A percentile compares a stretch with the other conserved stretches of the same genome.
Evolutionary conservation across 2,113 vertebrate species (phyloP).

Genomic region (Coptodon rendalli): DNA sequence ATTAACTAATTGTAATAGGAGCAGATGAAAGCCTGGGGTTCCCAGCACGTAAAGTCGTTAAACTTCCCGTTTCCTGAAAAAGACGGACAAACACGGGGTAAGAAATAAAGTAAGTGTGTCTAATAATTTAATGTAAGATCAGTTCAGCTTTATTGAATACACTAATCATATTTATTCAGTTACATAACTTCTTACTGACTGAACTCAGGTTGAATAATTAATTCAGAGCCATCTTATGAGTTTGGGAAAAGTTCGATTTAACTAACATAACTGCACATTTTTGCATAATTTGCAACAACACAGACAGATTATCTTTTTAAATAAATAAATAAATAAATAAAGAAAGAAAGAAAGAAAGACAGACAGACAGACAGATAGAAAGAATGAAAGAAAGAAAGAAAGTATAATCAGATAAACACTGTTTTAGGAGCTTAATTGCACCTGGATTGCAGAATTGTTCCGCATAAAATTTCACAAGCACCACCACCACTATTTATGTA

Average conservation of each 20-base stretch:
- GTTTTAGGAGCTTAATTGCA: not conserved
- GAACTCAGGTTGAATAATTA: not conserved
- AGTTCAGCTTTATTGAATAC: not conserved
- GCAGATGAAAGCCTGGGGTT: constrained; percentile 53
- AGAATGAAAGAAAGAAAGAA: accelerated
- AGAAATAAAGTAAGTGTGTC: not conserved
- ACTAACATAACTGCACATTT: not conserved
- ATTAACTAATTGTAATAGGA: constrained; percentile 21
- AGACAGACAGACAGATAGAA: accelerated
- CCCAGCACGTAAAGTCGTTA: constrained; percentile 53
- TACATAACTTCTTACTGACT: not conserved
- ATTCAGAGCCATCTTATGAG: not conserved
- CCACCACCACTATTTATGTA: not conserved
- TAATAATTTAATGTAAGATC: not conserved
- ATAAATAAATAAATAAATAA: accelerated
- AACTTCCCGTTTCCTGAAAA: constrained; percentile 52
- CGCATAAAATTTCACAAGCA: not conserved
- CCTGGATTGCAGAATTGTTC: not conserved
- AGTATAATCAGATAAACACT: not conserved
- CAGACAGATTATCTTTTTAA: not conserved
- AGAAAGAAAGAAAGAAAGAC: accelerated
- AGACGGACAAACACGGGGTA: not conserved
- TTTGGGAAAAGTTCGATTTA: not conserved
- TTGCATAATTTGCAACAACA: not conserved
- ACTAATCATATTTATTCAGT: not conserved